These are phyloP conservation scores for Diarsia rubi DNA, from an alignment of 2,888 invertebrate genomes.

Conservation along the genomic window DNA sequence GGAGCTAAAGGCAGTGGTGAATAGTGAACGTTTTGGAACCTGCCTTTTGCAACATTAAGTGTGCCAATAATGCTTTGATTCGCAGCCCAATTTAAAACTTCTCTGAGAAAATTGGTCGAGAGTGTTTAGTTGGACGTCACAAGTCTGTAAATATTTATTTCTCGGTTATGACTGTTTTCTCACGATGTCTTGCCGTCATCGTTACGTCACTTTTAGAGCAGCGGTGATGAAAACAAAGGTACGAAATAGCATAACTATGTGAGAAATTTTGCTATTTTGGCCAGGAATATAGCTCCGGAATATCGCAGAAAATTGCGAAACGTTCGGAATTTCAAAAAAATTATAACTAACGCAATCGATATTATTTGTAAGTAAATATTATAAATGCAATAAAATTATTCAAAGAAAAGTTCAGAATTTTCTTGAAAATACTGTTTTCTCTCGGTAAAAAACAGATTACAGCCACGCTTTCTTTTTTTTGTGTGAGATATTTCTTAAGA, in stretches of 20 bases:
- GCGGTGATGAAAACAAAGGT: background rate
- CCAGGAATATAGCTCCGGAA: no score
- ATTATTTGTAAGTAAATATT: background rate
- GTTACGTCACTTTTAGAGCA: background rate
- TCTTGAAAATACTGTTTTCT: background rate
- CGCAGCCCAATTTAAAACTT: background rate
- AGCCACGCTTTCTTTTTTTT: no score
- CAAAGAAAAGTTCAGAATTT: background rate
- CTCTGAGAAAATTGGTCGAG: background rate
- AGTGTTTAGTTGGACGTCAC: no score
- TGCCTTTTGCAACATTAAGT: background rate
- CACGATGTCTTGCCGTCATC: background rate
- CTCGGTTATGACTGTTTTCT: slow-evolving; percentile 1
- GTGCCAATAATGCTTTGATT: background rate
- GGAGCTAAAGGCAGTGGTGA: no score
- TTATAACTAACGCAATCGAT: background rate
- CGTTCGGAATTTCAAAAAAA: background rate
- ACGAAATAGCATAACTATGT: background rate
- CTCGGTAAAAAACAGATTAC: background rate
- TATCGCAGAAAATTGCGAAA: background rate
- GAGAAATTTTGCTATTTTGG: no score
- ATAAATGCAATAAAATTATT: background rate
- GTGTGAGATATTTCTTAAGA: no score
- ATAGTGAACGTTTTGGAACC: background rate
- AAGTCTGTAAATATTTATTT: background rate